Conservation (phyloP, 2,113 vertebrate species). For the Parotia lawesii region DNA sequence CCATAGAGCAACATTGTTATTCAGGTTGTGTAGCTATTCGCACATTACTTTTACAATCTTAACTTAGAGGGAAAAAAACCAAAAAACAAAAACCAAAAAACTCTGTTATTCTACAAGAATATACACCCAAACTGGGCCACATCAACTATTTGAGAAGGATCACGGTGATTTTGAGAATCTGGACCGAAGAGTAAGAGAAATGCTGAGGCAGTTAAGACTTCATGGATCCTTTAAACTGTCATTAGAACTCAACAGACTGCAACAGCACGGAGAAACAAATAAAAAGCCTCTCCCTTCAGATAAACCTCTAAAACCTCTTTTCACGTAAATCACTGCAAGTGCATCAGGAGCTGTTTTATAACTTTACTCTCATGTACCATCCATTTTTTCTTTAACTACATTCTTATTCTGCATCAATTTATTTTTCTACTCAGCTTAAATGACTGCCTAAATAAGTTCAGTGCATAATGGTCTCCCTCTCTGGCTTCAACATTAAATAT, state of each 20-base stretch:
- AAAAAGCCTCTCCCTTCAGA: not conserved
- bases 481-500: not conserved
- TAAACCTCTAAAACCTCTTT: not conserved
- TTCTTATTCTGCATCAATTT: not conserved
- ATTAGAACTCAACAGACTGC: not conserved
- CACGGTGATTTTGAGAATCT: not conserved
- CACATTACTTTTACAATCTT: not conserved
- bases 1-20: not conserved
- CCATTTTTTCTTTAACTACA: not conserved
- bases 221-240: not conserved
- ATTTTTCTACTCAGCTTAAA: not conserved
- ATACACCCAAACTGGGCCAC: not conserved
- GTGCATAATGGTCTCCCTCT: not conserved
- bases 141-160: not conserved
- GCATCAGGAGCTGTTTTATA: not conserved
- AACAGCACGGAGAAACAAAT: not conserved
- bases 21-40: not conserved
- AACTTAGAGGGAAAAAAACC: not conserved
- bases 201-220: not conserved
- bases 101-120: not conserved
- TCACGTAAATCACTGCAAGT: not conserved
- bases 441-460: not conserved
- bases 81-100: not conserved
- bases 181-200: not conserved
- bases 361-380: not conserved